Percentiles rank a stretch among this genome's conserved stretches.
phyloP scores from a whole-genome alignment of 2,888 invertebrate species.

The Julus scandinavius region DNA sequence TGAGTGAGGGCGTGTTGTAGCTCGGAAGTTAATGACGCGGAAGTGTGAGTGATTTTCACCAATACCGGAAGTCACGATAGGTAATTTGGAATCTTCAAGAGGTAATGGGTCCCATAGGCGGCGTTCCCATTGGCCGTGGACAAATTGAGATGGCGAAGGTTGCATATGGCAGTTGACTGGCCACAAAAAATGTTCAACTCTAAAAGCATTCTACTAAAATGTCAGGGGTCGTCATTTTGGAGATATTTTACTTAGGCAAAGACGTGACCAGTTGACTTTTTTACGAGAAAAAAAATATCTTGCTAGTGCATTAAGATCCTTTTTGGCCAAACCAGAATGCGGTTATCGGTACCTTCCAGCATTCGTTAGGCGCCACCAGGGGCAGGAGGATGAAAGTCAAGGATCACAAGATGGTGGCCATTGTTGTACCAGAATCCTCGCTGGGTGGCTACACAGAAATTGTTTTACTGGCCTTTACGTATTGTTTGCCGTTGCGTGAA shows the following conservation, averaged over 20 bases:
- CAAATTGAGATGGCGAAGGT: not conserved
- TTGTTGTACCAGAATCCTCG: not conserved
- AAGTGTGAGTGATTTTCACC: slow-evolving; percentile 38
- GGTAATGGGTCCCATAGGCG: slow-evolving; percentile 28
- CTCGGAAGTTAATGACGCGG: slow-evolving; percentile 33
- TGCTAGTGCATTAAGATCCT: not conserved
- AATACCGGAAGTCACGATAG: slow-evolving; percentile 44
- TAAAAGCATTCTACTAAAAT: not conserved
- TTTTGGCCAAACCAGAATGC: not conserved
- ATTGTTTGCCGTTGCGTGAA: not conserved
- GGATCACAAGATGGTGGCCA: slow-evolving; percentile 16
- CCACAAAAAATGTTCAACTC: not conserved
- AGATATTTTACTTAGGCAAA: slow-evolving; percentile 29
- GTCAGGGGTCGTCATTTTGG: slow-evolving; percentile 18
- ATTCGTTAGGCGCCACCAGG: not conserved
- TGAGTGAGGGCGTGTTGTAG: slow-evolving; percentile 30
- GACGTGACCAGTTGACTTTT: slow-evolving; percentile 11
- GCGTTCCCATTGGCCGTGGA: not conserved
- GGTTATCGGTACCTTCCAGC: not conserved
- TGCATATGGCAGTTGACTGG: slow-evolving; percentile 7
- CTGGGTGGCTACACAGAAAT: not conserved
- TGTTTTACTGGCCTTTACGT: slow-evolving; percentile 19
- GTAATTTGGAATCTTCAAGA: not conserved
- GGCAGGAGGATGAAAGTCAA: not conserved
- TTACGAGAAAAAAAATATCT: slow-evolving; percentile 31